Base-by-base conservation (phyloP, 1,140 invertebrate species). In the Neoseiulus cucumeris region DNA sequence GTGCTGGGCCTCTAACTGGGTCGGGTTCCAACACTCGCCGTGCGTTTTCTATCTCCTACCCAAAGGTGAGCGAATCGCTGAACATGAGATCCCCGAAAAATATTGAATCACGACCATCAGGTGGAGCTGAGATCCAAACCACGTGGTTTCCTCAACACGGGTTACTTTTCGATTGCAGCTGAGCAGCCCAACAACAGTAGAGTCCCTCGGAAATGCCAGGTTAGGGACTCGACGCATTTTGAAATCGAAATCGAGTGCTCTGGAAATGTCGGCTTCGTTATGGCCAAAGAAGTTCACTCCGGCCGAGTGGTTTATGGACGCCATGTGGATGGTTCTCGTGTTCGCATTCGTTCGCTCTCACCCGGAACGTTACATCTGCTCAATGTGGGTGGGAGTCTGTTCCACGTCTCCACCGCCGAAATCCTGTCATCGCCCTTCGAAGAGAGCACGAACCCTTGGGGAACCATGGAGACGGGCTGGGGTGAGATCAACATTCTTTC, bases 1-100 rank as follows among this genome's bases (percentile, higher is more conserved):
- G 14, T 59, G 51, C 51, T 59, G 51, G 51, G 51, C 51, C 51
- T 59, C 25, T 12, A 59, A 59, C 9, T 59, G 51, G 51, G 51
- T 59, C 9, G 51, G 51, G 12, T 29, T 59, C 25, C 51, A 59
- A 9, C 9, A 17, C 9, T 59, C 25, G 25, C 51, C 51, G 22
- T 59, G 51, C 51, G 51, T 59, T 9, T 59, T 59, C 33, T 33
- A 59, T 25, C 51, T 59, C 25, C 51, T 59, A 9, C 51, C 51
- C 14, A 59, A 59, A 59, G 14, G 51, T 59, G 22, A 59, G 51
- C 33, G 33, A 39, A 39, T 4, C 33, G 4, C 33, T 39, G 4
- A 39, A 9, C 33, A 9, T 9, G 33, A 39, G 9, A 39, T 9
- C 33, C 9, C 33, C 33, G 4, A 39, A 4, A 4, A 6, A 39